These are phyloP conservation scores for Chiloscyllium punctatum DNA, from an alignment of 2,797 vertebrate species.

Conservation along the genomic window DNA sequence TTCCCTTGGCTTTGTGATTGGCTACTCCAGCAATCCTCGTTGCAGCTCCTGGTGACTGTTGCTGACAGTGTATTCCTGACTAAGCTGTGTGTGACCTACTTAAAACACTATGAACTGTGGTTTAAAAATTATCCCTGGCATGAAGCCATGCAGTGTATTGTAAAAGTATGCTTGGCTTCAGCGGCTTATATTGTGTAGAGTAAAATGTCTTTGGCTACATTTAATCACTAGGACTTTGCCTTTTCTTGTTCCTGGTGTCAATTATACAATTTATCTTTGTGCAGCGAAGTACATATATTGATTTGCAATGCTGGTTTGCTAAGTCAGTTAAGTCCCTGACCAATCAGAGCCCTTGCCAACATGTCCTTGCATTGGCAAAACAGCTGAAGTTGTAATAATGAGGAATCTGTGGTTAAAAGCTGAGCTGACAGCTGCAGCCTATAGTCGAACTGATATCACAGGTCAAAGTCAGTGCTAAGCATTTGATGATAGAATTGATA, in stretches of 20 bases:
- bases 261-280: conserved; percentile 54
- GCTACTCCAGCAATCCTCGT: conserved; percentile 44
- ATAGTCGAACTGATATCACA: conserved; percentile 60
- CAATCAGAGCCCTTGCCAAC: conserved; percentile 59
- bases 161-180: conserved; percentile 48
- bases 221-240: conserved; percentile 42
- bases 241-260: conserved; percentile 43
- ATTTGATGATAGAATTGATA: conserved; percentile 53
- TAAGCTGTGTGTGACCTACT: conserved; percentile 58
- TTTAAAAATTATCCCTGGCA: conserved; percentile 57
- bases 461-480: conserved; percentile 52
- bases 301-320: conserved; percentile 57
- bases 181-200: conserved; percentile 43
- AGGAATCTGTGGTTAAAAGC: conserved; percentile 68
- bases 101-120: conserved; percentile 58
- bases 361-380: conserved; percentile 54
- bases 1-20: conserved; percentile 40
- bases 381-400: conserved; percentile 72
- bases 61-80: conserved; percentile 50
- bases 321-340: conserved; percentile 55
- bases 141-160: conserved; percentile 48
- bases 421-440: conserved; percentile 66
- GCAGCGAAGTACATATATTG: conserved; percentile 51
- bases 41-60: conserved; percentile 44
- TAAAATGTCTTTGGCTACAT: conserved; percentile 39